Base-by-base conservation (phyloP, 2,113 vertebrate genomes). In the Charadrius vociferus region DNA sequence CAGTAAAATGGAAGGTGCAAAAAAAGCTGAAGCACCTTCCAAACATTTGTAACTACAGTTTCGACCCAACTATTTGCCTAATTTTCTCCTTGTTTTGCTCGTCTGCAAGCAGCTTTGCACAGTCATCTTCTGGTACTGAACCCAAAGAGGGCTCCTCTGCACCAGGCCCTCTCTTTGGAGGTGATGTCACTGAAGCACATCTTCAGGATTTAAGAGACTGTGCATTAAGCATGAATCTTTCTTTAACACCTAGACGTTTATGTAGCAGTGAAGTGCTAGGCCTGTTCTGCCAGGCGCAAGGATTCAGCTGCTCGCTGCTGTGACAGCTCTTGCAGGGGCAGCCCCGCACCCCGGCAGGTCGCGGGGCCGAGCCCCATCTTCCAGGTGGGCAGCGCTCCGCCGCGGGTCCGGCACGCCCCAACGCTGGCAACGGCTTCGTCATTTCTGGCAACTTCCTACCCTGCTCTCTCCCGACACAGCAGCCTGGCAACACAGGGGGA, bases 261-360 rank as follows among this genome's bases (percentile, higher is more conserved):
- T 0, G 63, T 0, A 18, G 66, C 2, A 18, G 66, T 2, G 0
- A 45, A 26, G 72, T 0, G 53, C 43, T 8, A 2, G 81, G 61
- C 56, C 87, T 2, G 73, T 2, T 47, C 37, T 5, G 47, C 27
- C 62, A 9, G 68, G 32, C 1, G 9, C 88, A 27, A 66, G 29
- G 66, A 18, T 8, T 2, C 10, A 29, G 63, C 50, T 8, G 24
- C 75, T 58, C 4, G 5, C 34, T 32, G 58, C 30, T 10, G 50
- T 1, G 62, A 0, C 5, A 8, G 9, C 63, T 50, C 65, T 10
- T 13, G 2, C 45, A 3, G 24, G 49, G 55, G 14, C 78, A 24
- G 79, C 43, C 63, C 75, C 5, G 14, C 43, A 14, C 20, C 12
- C 32, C 3, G 55, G 43, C 77, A 29, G 10, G 29, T 26, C 2